phyloP scores from a whole-genome alignment of 2,888 invertebrate species.

The Trachelus stipa region DNA sequence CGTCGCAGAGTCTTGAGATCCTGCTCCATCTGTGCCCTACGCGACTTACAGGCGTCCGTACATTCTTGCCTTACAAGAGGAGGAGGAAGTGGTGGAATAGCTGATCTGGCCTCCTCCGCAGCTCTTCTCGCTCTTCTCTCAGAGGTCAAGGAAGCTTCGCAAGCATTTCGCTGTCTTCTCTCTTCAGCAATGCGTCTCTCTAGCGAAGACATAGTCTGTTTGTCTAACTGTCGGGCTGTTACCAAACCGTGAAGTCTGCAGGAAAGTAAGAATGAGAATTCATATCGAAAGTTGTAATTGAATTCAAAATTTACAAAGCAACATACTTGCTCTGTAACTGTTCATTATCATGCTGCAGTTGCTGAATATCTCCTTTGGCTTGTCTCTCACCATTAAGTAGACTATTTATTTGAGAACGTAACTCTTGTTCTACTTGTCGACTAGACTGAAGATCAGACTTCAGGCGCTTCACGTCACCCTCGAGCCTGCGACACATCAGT shows the following conservation, averaged over 20 bases:
- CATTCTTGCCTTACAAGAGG: slow-evolving; percentile 71
- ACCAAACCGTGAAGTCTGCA: slow-evolving; percentile 79
- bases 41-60: slow-evolving; percentile 75
- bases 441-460: slow-evolving; percentile 81
- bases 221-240: slow-evolving; percentile 81
- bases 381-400: slow-evolving; percentile 77
- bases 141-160: slow-evolving; percentile 79
- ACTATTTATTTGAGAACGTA: slow-evolving; percentile 76
- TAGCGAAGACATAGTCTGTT: slow-evolving; percentile 78
- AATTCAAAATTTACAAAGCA: slow-evolving; percentile 10
- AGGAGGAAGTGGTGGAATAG: slow-evolving; percentile 60
- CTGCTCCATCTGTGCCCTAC: slow-evolving; percentile 76
- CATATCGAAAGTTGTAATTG: not conserved
- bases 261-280: slow-evolving; percentile 23
- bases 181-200: slow-evolving; percentile 90
- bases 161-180: slow-evolving; percentile 78
- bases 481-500: slow-evolving; percentile 72
- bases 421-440: slow-evolving; percentile 78
- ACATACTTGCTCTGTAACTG: slow-evolving; percentile 84
- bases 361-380: slow-evolving; percentile 77
- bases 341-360: slow-evolving; percentile 88
- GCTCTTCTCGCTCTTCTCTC: slow-evolving; percentile 80
- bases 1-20: slow-evolving; percentile 76
- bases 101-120: slow-evolving; percentile 67
- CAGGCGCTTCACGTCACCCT: slow-evolving; percentile 78